Percentiles rank a stretch among this genome's conserved stretches.
These are phyloP conservation scores for Lamprotornis superbus DNA, from an alignment of 2,113 vertebrate genomes.

Conservation along the genomic window DNA sequence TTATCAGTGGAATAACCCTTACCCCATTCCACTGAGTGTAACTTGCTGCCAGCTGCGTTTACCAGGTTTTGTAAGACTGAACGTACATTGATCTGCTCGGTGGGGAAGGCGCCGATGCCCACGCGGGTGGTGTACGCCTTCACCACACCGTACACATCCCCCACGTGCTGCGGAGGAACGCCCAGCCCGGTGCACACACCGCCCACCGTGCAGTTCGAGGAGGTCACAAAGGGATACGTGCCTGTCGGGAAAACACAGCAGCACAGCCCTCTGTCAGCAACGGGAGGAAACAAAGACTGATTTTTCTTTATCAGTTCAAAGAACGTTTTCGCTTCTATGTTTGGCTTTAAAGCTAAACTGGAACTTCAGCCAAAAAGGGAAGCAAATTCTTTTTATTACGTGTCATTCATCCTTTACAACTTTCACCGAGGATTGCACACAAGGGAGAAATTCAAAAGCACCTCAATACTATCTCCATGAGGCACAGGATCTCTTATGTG, in stretches of 20 bases:
- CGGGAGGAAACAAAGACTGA: neutral
- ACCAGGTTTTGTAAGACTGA: neutral
- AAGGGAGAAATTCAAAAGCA: neutral
- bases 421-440: neutral
- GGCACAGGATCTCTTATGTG: neutral
- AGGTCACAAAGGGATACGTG: slow-evolving; percentile 97
- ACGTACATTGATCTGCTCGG: slow-evolving; percentile 95
- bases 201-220: slow-evolving; percentile 95
- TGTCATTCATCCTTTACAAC: neutral
- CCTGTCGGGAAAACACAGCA: slow-evolving; percentile 71
- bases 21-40: no score
- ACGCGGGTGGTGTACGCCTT: slow-evolving; percentile 96
- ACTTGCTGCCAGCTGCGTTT: neutral
- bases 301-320: neutral
- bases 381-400: neutral
- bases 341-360: neutral
- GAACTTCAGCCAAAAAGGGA: neutral
- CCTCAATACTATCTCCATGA: neutral
- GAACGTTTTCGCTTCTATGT: neutral
- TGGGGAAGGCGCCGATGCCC: slow-evolving; percentile 95
- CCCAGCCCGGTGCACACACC: slow-evolving; percentile 94
- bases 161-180: slow-evolving; percentile 89
- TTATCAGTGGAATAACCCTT: neutral
- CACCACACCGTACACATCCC: slow-evolving; percentile 93
- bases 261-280: neutral